Evolutionary conservation across 2,113 vertebrate species (phyloP), one percentile per base, ranked within the genome.

Genomic region (Semicossyphus pulcher): DNA sequence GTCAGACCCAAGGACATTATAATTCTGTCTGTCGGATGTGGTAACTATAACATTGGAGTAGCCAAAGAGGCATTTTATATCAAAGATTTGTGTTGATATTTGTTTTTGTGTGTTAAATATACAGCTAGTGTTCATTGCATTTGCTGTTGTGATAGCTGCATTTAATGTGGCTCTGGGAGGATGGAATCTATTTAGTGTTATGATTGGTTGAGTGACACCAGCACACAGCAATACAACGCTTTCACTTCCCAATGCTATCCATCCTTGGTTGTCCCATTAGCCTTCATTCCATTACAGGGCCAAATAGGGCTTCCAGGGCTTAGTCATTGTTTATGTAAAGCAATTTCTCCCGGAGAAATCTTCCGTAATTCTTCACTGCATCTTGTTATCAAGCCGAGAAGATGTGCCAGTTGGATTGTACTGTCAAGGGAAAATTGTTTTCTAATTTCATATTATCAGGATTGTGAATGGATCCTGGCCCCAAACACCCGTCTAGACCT

Each of bases 371-470:
- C 49, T 34, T 48, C 34, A 18, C 41, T 25, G 53, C 80, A 74
- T 74, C 82, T 84, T 65, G 62, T 78, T 78, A 84, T 80, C 80
- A 44, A 64, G 10, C 51, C 4, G 32, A 66, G 39, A 42, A 45
- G 59, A 76, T 63, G 80, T 72, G 69, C 66, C 70, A 52, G 57
- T 80, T 39, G 68, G 58, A 79, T 86, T 86, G 51, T 54, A 34
- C 79, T 51, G 65, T 79, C 72, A 63, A 72, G 76, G 41, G 36
- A 0, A 74, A 83, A 86, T 65, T 70, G 77, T 81, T 85, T 87
- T 85, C 72, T 88, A 85, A 85, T 88, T 87, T 61, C 73, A 42
- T 70, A 84, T 89, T 79, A 89, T 88, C 70, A 72, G 21, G 42
- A 20, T 83, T 86, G 82, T 72, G 73, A 86, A 85, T 76, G 65